Conservation (phyloP, 1,140 invertebrate genomes). For the Bombyx mandarina region DNA sequence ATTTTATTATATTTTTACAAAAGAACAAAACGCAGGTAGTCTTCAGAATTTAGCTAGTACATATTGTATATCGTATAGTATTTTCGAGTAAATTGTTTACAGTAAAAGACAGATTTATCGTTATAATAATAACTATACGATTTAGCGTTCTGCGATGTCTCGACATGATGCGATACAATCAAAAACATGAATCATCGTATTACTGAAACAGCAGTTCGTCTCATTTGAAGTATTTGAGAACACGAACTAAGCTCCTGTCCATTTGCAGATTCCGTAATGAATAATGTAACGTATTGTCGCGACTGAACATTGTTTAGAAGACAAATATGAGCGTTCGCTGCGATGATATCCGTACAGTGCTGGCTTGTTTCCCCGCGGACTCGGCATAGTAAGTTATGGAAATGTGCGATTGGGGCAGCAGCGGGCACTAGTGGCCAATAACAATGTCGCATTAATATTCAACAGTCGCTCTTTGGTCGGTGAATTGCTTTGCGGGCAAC, state of each 20-base stretch:
- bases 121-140: conserved; percentile 2
- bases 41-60: too few species aligned
- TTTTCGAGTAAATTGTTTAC: conserved; percentile 11
- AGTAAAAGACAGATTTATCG: conserved; percentile 7
- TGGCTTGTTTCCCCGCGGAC: conserved; percentile 58
- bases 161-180: conserved; percentile 26
- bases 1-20: too few species aligned
- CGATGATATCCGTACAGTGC: conserved; percentile 56
- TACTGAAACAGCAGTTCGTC: conserved; percentile 14
- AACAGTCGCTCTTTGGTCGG: conserved; percentile 60
- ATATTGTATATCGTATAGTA: not conserved
- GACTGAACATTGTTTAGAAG: conserved; percentile 37
- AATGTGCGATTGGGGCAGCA: conserved; percentile 67
- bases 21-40: too few species aligned
- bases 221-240: conserved; percentile 28
- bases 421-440: conserved; percentile 66
- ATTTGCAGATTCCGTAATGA: conserved; percentile 35
- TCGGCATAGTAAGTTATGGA: conserved; percentile 70
- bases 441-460: conserved; percentile 71
- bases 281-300: conserved; percentile 39
- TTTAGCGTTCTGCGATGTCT: conserved; percentile 5
- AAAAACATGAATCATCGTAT: conserved; percentile 31
- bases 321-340: conserved; percentile 40
- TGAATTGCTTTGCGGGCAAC: conserved; percentile 43
- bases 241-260: conserved; percentile 17